Conservation (phyloP, 2,113 vertebrate species). For the Pterocles gutturalis region DNA sequence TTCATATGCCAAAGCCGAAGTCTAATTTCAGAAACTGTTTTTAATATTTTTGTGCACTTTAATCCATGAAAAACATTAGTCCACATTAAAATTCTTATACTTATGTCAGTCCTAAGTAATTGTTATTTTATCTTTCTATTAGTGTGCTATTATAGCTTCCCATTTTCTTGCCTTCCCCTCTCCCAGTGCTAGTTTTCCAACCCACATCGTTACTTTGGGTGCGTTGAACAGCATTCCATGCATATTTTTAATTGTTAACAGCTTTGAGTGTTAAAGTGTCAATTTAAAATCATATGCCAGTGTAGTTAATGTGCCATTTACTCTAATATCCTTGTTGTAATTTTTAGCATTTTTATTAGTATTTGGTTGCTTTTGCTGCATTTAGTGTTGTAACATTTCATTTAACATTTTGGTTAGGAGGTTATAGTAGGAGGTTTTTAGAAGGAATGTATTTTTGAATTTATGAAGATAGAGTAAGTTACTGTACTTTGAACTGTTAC, state of each 20-base stretch:
- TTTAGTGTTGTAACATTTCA: background rate
- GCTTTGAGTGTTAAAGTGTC: background rate
- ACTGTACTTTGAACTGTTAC: background rate
- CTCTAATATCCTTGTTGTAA: background rate
- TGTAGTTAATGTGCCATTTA: background rate
- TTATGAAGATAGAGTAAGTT: background rate
- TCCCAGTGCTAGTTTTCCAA: background rate
- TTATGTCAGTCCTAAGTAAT: background rate
- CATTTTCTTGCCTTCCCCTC: background rate
- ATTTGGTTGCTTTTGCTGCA: background rate
- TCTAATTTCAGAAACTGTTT: conserved; percentile 9
- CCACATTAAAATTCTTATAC: background rate
- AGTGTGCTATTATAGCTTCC: background rate
- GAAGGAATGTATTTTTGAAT: background rate
- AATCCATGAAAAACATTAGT: background rate
- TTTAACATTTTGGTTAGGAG: background rate
- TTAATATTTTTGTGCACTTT: background rate
- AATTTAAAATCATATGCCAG: background rate
- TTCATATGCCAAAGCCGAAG: background rate
- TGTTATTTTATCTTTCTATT: background rate
- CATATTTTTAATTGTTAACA: conserved; percentile 13
- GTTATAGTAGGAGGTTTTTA: background rate
- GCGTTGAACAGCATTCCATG: conserved; percentile 10
- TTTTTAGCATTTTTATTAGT: background rate
- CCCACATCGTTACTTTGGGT: background rate